Percentiles rank a stretch among this genome's conserved stretches.
phyloP scores from a whole-genome alignment of 2,888 invertebrate genomes.

The Zonitis immaculata region DNA sequence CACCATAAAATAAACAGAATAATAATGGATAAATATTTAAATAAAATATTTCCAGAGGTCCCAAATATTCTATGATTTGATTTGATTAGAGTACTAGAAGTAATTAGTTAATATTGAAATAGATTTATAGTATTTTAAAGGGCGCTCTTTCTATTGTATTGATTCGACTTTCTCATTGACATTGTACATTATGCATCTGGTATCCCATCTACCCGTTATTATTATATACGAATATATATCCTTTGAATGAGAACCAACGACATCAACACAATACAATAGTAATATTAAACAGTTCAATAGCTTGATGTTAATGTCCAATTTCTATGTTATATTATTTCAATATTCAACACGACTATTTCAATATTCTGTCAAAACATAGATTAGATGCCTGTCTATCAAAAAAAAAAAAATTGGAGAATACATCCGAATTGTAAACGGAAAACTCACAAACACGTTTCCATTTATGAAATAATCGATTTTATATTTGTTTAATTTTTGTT shows the following conservation, averaged over 20 bases:
- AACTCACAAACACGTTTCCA: neutral
- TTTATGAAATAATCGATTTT: neutral
- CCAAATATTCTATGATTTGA: too few species aligned
- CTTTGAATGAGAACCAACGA: neutral
- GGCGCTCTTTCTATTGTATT: too few species aligned
- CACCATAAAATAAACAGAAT: too few species aligned
- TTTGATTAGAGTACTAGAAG: too few species aligned
- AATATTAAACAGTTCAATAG: neutral
- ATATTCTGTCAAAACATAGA: slow-evolving; percentile 6
- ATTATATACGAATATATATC: neutral
- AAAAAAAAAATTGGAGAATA: too few species aligned
- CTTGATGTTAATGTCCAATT: neutral
- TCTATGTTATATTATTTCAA: slow-evolving; percentile 10
- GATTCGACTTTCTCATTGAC: too few species aligned
- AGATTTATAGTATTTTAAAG: too few species aligned
- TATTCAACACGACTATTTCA: slow-evolving; percentile 18
- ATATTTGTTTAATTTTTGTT: neutral
- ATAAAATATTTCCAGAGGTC: too few species aligned
- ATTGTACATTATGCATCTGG: too few species aligned
- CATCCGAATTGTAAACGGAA: neutral
- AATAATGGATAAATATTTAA: too few species aligned
- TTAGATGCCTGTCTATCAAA: neutral
- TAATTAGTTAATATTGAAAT: too few species aligned
- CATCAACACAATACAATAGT: neutral
- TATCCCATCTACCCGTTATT: neutral